Evolutionary conservation across 2,797 vertebrate genomes (phyloP).

Genomic region (Anolis apletophallus): DNA sequence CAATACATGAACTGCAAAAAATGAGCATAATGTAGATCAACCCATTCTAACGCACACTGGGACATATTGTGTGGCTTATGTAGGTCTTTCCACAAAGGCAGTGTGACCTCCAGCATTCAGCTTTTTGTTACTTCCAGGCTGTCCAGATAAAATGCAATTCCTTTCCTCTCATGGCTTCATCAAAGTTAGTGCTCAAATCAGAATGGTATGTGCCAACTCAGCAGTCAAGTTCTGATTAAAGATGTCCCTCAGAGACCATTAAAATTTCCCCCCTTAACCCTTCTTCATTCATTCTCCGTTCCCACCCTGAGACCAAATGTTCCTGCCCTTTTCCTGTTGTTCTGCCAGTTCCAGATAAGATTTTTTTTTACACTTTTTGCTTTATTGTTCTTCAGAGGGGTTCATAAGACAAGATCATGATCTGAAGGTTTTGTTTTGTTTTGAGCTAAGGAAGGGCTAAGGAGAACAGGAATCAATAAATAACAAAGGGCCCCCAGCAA

Average conservation of each 20-base stretch:
- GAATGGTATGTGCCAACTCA: slow-evolving; percentile 32
- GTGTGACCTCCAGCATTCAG: not conserved
- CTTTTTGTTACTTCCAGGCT: not conserved
- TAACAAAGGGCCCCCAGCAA: not conserved
- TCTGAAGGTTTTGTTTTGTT: slow-evolving; percentile 9
- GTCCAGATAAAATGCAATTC: fast-evolving
- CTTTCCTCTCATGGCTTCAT: slow-evolving; percentile 5
- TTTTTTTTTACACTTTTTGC: slow-evolving; percentile 15
- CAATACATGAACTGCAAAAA: no score
- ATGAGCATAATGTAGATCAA: no score
- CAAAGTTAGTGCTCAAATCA: slow-evolving; percentile 20
- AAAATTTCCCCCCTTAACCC: slow-evolving; percentile 35
- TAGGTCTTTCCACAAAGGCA: not conserved
- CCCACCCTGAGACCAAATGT: slow-evolving; percentile 43
- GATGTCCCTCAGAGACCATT: slow-evolving; percentile 36
- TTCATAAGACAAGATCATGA: slow-evolving; percentile 52
- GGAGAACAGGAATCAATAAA: slow-evolving; percentile 18
- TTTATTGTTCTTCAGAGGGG: slow-evolving; percentile 67
- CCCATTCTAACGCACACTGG: not conserved
- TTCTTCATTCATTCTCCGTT: slow-evolving; percentile 50
- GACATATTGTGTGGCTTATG: not conserved
- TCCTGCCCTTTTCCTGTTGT: slow-evolving; percentile 78
- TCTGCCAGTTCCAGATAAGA: slow-evolving; percentile 68
- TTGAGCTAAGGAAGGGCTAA: not conserved
- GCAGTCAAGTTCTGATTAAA: slow-evolving; percentile 61